Conservation (phyloP, 2,797 vertebrate genomes). For the Phrynocephalus guinanensis region DNA sequence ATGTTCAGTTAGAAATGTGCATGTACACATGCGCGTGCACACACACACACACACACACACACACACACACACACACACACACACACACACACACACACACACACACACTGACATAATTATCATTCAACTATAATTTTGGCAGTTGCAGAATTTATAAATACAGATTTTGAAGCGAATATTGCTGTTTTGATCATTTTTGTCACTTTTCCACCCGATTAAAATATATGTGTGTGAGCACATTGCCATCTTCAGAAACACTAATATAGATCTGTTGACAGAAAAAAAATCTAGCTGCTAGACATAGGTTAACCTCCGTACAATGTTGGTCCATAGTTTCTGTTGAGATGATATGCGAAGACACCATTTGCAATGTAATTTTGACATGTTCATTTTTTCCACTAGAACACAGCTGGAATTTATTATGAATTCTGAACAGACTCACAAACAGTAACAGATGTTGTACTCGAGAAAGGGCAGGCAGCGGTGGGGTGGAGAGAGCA, state of each 20-base stretch:
- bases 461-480: not conserved
- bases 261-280: too few species aligned
- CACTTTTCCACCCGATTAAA: too few species aligned
- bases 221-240: too few species aligned
- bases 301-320: slow-evolving; percentile 6
- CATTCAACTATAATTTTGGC: slow-evolving; percentile 12
- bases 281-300: slow-evolving; percentile 31
- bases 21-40: too few species aligned
- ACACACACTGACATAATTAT: not conserved
- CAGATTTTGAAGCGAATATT: not conserved
- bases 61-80: not conserved
- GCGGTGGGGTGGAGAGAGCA: not conserved
- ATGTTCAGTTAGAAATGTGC: not conserved
- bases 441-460: slow-evolving; percentile 61
- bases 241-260: too few species aligned
- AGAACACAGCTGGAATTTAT: slow-evolving; percentile 66
- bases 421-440: slow-evolving; percentile 62
- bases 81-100: not conserved
- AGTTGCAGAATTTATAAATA: slow-evolving; percentile 26
- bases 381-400: slow-evolving; percentile 67
- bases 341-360: slow-evolving; percentile 64
- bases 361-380: slow-evolving; percentile 61
- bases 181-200: too few species aligned
- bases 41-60: not conserved
- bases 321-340: slow-evolving; percentile 55